Conservation (phyloP, 2,797 vertebrate species). For the Erithacus rubecula region DNA sequence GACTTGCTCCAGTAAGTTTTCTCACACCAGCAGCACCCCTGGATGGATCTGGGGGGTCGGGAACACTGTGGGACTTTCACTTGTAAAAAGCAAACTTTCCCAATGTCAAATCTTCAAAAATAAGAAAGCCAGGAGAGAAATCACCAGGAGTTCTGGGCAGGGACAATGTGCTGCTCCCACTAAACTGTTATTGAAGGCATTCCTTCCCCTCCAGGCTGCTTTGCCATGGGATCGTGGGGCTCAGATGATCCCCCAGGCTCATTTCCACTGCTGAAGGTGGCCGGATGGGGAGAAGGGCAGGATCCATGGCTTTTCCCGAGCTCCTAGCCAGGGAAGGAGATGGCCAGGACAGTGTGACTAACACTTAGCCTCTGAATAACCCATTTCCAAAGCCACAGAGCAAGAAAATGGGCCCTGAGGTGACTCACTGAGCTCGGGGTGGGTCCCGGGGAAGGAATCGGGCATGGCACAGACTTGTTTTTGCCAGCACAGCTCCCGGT, state of each 20-base stretch:
- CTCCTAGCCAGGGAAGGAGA: accelerated
- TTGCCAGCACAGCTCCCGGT: neutral
- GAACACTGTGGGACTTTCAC: accelerated
- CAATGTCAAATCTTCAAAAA: neutral
- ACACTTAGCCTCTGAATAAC: neutral
- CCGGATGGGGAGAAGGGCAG: too few relatives aligned
- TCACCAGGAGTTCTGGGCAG: neutral
- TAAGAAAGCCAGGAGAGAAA: neutral
- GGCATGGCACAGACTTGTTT: neutral
- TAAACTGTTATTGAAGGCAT: neutral
- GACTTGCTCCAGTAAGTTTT: neutral
- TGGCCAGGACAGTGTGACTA: neutral
- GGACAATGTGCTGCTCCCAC: neutral
- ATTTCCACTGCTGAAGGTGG: neutral
- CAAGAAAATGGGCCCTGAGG: neutral
- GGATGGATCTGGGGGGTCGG: accelerated
- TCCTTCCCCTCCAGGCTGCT: neutral
- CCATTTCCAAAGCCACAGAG: neutral
- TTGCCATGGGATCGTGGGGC: accelerated
- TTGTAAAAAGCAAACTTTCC: neutral
- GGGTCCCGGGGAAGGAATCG: neutral
- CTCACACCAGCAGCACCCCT: neutral
- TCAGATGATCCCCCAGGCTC: neutral
- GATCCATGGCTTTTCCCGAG: accelerated
- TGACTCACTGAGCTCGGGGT: neutral